Conservation (phyloP, 2,888 invertebrate species). For the Endomychus coccineus region DNA sequence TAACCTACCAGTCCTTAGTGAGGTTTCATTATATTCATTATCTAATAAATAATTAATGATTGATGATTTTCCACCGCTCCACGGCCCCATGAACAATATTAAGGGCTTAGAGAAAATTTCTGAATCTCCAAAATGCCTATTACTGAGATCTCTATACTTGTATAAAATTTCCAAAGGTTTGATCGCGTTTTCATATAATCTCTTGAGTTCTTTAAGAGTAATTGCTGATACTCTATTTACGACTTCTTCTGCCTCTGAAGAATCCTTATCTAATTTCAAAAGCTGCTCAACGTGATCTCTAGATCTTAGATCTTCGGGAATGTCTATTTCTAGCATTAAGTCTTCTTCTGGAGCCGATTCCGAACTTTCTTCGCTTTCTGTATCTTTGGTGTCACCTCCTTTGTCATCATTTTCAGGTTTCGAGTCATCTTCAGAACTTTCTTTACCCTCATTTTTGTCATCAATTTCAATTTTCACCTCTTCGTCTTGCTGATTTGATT, state of each 20-base stretch:
- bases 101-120: conserved; percentile 93
- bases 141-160: conserved; percentile 86
- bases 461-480: conserved; percentile 8
- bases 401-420: not conserved
- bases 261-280: conserved; percentile 70
- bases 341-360: conserved; percentile 45
- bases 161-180: conserved; percentile 86
- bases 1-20: conserved; percentile 73
- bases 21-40: conserved; percentile 74
- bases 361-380: conserved; percentile 3
- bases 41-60: conserved; percentile 88
- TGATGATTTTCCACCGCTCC: conserved; percentile 93
- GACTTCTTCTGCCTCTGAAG: conserved; percentile 61
- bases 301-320: conserved; percentile 69
- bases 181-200: conserved; percentile 76
- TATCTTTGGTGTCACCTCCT: not conserved
- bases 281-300: conserved; percentile 75
- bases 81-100: conserved; percentile 90
- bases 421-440: conserved; percentile 8
- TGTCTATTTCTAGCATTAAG: conserved; percentile 57
- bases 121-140: conserved; percentile 85
- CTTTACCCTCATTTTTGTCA: conserved; percentile 2
- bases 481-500: too few species aligned
- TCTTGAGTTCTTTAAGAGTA: conserved; percentile 77
- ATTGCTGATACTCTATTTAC: conserved; percentile 68